phyloP scores from a whole-genome alignment of 1,140 invertebrate genomes.

The Magallana gigas region DNA sequence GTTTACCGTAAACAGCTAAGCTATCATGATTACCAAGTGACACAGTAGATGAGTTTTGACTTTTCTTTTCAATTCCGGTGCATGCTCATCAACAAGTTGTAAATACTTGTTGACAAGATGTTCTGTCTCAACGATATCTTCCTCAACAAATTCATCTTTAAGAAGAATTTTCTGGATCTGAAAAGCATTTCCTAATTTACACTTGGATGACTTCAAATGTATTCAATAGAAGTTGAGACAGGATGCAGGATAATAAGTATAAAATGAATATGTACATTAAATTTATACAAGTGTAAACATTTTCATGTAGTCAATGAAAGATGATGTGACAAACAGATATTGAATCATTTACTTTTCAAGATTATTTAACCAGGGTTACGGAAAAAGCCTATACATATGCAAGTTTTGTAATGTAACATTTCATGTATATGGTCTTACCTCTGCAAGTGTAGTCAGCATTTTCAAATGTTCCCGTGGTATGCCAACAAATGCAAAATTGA shows the following conservation, averaged over 20 bases:
- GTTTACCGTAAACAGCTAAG: neutral
- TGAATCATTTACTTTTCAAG: too few species aligned
- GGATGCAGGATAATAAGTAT: too few species aligned
- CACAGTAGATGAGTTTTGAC: slow-evolving; percentile 6
- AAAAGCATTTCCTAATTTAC: neutral
- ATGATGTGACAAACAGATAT: too few species aligned
- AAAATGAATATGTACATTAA: too few species aligned
- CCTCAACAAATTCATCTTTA: neutral
- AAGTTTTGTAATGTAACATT: too few species aligned
- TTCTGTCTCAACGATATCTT: neutral
- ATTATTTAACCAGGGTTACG: too few species aligned
- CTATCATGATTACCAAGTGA: neutral
- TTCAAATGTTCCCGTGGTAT: neutral
- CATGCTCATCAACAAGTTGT: too few species aligned
- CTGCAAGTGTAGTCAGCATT: neutral
- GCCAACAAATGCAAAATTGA: slow-evolving; percentile 11
- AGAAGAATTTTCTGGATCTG: neutral
- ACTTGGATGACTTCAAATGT: too few species aligned
- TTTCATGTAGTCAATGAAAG: too few species aligned
- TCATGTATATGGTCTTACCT: neutral
- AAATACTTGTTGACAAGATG: neutral
- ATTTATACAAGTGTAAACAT: too few species aligned
- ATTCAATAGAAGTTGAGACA: too few species aligned
- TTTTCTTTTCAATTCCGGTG: slow-evolving; percentile 27
- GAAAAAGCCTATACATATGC: too few species aligned